Conservation (phyloP, 1,140 invertebrate species). For the Drosophila triauraria region DNA sequence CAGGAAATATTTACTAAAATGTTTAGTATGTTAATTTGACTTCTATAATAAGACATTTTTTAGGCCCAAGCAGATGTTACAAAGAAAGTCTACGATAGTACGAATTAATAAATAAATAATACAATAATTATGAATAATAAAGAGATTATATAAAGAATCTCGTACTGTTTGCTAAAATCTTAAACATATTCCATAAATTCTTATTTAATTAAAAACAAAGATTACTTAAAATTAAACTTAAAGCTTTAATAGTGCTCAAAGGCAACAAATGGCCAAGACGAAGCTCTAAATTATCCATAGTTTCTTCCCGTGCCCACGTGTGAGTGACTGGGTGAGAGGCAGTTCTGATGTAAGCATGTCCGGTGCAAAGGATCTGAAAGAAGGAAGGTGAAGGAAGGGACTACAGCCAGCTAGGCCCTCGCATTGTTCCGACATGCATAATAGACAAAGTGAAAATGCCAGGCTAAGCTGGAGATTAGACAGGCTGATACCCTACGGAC, state of each 20-base stretch:
- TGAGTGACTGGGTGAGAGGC: slow-evolving; percentile 37
- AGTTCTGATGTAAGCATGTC: slow-evolving; percentile 70
- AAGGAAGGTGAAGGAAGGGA: background rate
- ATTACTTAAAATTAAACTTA: background rate
- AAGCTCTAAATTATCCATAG: background rate
- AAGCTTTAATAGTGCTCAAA: background rate
- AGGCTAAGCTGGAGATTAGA: slow-evolving; percentile 19
- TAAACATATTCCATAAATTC: background rate
- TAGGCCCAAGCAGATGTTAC: background rate
- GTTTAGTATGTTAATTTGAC: no score
- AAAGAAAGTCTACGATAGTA: background rate
- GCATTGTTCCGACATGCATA: slow-evolving; percentile 68
- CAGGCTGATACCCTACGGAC: slow-evolving; percentile 25
- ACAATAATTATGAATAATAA: background rate
- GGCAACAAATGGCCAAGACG: background rate
- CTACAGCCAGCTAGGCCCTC: slow-evolving; percentile 38
- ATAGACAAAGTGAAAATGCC: slow-evolving; percentile 30
- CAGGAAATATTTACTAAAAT: no score
- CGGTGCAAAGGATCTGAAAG: slow-evolving; percentile 51
- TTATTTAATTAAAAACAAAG: background rate
- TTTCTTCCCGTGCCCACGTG: slow-evolving; percentile 5
- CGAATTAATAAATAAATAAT: no score
- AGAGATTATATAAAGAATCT: no score
- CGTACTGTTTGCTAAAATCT: background rate
- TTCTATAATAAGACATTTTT: no score